Percentiles rank a stretch among this genome's conserved stretches.
phyloP scores from a whole-genome alignment of 2,797 vertebrate genomes.

The Rhadinocentrus ornatus region DNA sequence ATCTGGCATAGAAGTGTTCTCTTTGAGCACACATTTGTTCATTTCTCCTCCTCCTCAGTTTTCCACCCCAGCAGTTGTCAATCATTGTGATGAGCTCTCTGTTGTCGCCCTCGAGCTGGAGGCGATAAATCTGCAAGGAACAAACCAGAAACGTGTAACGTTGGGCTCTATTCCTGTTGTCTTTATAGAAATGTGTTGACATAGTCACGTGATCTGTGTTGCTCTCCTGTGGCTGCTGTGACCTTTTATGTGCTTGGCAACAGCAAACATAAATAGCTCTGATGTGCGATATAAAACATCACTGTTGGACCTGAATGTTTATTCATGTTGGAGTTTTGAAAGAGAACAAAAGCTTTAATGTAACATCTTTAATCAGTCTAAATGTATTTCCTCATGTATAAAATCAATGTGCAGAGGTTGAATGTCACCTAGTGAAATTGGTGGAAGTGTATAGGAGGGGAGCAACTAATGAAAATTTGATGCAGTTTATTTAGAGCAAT shows the following conservation, averaged over 20 bases:
- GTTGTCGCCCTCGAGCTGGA: constrained; percentile 35
- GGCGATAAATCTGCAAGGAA: constrained; percentile 31
- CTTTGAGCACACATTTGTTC: constrained; percentile 35
- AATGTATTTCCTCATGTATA: constrained; percentile 43
- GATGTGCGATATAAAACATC: constrained; percentile 15
- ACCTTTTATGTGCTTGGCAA: constrained; percentile 41
- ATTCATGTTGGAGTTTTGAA: constrained; percentile 5
- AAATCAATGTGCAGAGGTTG: constrained; percentile 69
- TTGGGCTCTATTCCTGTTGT: background rate
- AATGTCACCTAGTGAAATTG: constrained; percentile 68
- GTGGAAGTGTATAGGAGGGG: constrained; percentile 70
- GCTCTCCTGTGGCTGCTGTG: constrained; percentile 25
- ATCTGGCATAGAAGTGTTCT: constrained; percentile 20
- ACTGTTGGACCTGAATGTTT: background rate
- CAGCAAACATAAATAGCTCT: background rate
- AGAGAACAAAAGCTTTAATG: constrained; percentile 1
- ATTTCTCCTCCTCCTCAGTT: constrained; percentile 31
- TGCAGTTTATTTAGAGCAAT: constrained; percentile 79
- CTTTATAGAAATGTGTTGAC: constrained; percentile 6
- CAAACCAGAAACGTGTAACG: constrained; percentile 2
- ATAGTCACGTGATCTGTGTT: constrained; percentile 13
- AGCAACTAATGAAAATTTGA: constrained; percentile 77
- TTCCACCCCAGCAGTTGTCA: constrained; percentile 48
- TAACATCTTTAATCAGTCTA: constrained; percentile 35
- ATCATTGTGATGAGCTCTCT: constrained; percentile 55